Evolutionary conservation across 1,140 invertebrate genomes (phyloP), one percentile per base, ranked within the genome.

Genomic region (Apis cerana): DNA sequence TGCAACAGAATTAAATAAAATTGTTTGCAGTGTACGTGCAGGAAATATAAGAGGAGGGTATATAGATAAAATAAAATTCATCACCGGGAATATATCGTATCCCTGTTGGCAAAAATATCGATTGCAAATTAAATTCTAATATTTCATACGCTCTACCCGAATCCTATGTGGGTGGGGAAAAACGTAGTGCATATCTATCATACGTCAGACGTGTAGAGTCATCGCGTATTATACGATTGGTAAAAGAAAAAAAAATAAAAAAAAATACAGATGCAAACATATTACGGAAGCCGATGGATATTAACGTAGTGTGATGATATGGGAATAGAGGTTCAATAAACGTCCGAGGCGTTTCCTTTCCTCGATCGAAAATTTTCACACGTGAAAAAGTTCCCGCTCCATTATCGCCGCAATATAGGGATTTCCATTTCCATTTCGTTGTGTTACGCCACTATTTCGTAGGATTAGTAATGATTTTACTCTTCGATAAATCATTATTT

Each of bases 381-480:
- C 15, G 23, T 21, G 15, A 23, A 52, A 50, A 50, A 69, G 13
- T 52, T 15, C 68, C 17, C 9, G 10, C n/a, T 52, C 56, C 65
- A 10, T 59, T 7, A 13, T 19, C 13, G 13, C 12, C 7, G 11
- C 27, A 79, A 4, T 59, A 56, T n/a, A 56, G 17, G 19, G 2
- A 54, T 5, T 61, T 8, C 59, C 0, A 61, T 61, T 52, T 23
- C 48, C n/a, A n/a, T n/a, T n/a, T n/a, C n/a, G 27, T 33, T 33
- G n/a, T 56, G 23, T 71, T 61, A 75, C 33, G 17, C 17, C 17
- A 58, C 78, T 61, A 85, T 85, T 74, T 65, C 54, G 61, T 2
- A n/a, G 68, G 48, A 33, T 33, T 33, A 33, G 33, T 7, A 43
- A 43, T 5, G 33, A 43, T 43, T 33, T 33, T 4, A 33, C 33